phyloP scores from a whole-genome alignment of 2,797 vertebrate genomes.

The Muraenolepis orangiensis region DNA sequence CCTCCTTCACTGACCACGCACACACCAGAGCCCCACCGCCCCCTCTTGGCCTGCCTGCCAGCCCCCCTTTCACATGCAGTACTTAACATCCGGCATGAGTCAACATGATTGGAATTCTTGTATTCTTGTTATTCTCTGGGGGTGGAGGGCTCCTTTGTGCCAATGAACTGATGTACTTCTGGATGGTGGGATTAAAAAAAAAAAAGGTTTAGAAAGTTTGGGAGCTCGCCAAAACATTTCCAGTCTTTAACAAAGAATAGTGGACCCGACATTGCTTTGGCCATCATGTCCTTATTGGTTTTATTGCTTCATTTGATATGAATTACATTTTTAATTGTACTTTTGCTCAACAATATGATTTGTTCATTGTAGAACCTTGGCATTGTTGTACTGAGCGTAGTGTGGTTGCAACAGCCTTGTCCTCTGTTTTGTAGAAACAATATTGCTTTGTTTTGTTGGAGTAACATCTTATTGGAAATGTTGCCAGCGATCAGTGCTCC shows the following conservation, averaged over 20 bases:
- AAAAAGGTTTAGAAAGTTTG: not conserved
- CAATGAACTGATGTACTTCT: conserved; percentile 53
- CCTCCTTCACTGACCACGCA: conserved; percentile 43
- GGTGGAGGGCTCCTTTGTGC: conserved; percentile 65
- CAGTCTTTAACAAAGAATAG: not conserved
- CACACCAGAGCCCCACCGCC: conserved; percentile 34
- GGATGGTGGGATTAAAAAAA: not conserved
- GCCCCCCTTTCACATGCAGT: conserved; percentile 54
- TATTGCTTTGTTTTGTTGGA: not conserved
- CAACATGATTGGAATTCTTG: conserved; percentile 66
- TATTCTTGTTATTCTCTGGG: conserved; percentile 44
- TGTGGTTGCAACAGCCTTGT: not conserved
- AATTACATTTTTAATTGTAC: not conserved
- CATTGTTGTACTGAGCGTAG: not conserved
- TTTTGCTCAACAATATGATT: not conserved
- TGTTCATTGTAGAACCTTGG: not conserved
- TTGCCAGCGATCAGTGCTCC: too few relatives aligned
- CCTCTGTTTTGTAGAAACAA: not conserved
- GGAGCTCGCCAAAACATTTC: not conserved
- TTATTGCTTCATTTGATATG: not conserved
- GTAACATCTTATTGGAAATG: not conserved
- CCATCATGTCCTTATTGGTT: not conserved
- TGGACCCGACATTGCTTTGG: not conserved
- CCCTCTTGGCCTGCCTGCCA: conserved; percentile 30
- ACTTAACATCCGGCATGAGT: conserved; percentile 56